Base-by-base conservation (phyloP, 2,888 invertebrate genomes). In the Acanthosepion lycidas region DNA sequence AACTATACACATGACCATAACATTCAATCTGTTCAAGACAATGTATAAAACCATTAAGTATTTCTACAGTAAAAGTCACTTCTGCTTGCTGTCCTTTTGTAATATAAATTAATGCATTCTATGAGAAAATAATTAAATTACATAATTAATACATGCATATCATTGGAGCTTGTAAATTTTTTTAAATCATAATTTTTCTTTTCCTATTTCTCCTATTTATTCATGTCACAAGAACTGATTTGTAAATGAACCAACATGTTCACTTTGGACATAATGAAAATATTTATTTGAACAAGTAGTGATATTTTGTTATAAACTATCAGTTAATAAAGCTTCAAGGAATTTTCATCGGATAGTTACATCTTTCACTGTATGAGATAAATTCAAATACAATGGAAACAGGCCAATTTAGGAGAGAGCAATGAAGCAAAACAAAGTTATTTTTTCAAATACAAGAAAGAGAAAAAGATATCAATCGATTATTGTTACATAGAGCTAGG, bases 341-440 rank as follows among this genome's bases (percentile, higher is more conserved):
- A 78, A 78, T 78, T 78, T 26, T 78, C 78, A 78, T 78, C 1
- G 28, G 26, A 28, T 28, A 6, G 78, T 0, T 78, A 28, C 78
- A 78, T 78, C n/a, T 78, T 78, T n/a, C 9, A 28, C 28, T 26
- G 26, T 78, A 55, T 55, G 15, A 55, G 15, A 55, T 55, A 78
- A 6, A 78, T 78, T 78, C 78, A 78, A 59, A 78, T 78, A 33
- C n/a, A 78, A 78, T 78, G 78, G n/a, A 78, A 12, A 78, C 78
- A n/a, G 78, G 28, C 33, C 78, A 78, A 78, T 78, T 78, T 33
- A 15, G 33, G n/a, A n/a, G 78, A 33, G 33, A 33, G n/a, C 78
- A 78, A 78, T 78, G n/a, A 78, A 78, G 78, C n/a, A 15, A n/a
- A n/a, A 78, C 78, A n/a, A 78, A 78, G 78, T 78, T 78, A 78